A percentile compares a stretch with the other conserved stretches of the same genome.
phyloP scores from a whole-genome alignment of 1,140 invertebrate species.

The Diploscapter pachys region DNA sequence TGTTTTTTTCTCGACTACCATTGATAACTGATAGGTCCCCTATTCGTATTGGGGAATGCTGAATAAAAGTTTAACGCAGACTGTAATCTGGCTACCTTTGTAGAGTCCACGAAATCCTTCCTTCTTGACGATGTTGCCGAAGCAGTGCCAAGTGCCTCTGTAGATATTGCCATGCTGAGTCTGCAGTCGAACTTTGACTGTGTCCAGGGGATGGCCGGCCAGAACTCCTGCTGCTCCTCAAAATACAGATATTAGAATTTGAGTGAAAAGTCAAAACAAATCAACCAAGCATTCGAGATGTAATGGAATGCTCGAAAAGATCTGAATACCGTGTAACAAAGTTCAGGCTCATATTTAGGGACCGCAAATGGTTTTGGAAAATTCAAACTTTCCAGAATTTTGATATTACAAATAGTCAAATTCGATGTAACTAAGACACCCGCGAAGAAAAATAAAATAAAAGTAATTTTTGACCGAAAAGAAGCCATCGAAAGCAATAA shows the following conservation, averaged over 20 bases:
- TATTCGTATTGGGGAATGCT: too few relatives aligned
- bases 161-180: slow-evolving; percentile 72
- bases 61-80: too few relatives aligned
- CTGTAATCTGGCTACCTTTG: slow-evolving; percentile 58
- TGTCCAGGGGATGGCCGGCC: slow-evolving; percentile 69
- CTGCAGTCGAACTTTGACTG: slow-evolving; percentile 82
- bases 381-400: background rate
- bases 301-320: background rate
- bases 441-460: too few relatives aligned
- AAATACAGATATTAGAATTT: slow-evolving; percentile 31
- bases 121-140: slow-evolving; percentile 71
- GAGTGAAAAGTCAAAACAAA: slow-evolving; percentile 17
- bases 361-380: too few relatives aligned
- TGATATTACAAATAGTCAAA: background rate
- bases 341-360: too few relatives aligned
- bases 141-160: slow-evolving; percentile 75
- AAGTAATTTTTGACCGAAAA: too few relatives aligned
- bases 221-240: slow-evolving; percentile 63
- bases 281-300: background rate
- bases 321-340: too few relatives aligned
- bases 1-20: too few relatives aligned
- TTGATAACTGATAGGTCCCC: too few relatives aligned
- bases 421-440: too few relatives aligned
- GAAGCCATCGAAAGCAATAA: background rate
- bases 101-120: slow-evolving; percentile 66